Evolutionary conservation across 64 coral and sea anemone species (phyloP), one percentile per base, ranked within the genome.

Genomic region (Platygyra sinensis): DNA sequence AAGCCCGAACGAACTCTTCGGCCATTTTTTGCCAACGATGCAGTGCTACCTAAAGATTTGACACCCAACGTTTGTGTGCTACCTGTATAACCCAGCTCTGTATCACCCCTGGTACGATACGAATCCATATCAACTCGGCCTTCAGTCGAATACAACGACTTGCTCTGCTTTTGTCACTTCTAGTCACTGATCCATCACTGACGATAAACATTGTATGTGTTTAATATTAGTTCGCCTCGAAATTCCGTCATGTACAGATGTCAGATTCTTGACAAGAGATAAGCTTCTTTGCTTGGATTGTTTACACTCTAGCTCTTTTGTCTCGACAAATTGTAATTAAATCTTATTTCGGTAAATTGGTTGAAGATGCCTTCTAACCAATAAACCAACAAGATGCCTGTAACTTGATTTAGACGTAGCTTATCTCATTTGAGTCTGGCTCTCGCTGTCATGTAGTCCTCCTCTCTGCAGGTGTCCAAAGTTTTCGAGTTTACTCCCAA

Each of bases 241-340:
- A 33, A 62, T 42, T 28, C 62, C 28, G 81, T 85, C 62, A 72
- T 46, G 39, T 5, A 16, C 62, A 11, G 60, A 83, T 63, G 67
- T 85, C 81, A 71, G 5, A 72, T 71, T 72, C 7, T 67, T 85
- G 81, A 85, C 81, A 85, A 42, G 63, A 50, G 33, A 85, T 85
- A 72, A 71, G 36, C 65, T 71, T 85, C 33, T 85, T 71, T 51
- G 8, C 20, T 19, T 30, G 60, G 27, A 42, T 19, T 65, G 61
- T 83, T 83, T 83, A 62, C 59, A 64, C 18, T 64, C 38, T n/a
- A n/a, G n/a, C n/a, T 64, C 80, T 42, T 33, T 80, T 60, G 28
- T 63, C 42, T 42, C 61, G 24, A 28, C 20, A 69, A 27, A 11
- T 69, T 11, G 9, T 69, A 11, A 69, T 24, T 27, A 69, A n/a